Percentiles rank a stretch among this genome's conserved stretches.
Conservation (phyloP, 2,888 invertebrate species). For the Morinoia aosen region DNA sequence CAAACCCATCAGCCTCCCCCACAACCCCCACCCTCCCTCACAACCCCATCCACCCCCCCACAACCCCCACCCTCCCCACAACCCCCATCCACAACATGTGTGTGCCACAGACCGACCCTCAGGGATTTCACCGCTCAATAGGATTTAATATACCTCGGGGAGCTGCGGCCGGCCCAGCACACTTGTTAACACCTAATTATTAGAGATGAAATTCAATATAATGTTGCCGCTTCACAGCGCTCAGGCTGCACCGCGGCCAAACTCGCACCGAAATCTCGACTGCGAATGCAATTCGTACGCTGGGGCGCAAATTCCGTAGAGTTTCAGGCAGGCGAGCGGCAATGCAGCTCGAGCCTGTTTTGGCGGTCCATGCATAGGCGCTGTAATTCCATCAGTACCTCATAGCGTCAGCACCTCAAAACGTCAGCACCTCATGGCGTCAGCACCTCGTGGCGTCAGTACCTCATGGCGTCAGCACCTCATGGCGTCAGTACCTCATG, state of each 20-base stretch:
- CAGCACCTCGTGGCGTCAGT: not conserved
- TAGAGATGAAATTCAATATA: slow-evolving; percentile 49
- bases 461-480: too few relatives aligned
- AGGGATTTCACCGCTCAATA: not conserved
- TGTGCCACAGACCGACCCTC: not conserved
- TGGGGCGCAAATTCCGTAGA: not conserved
- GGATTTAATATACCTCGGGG: slow-evolving; percentile 5
- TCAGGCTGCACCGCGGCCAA: not conserved
- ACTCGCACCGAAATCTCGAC: not conserved
- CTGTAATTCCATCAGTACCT: not conserved
- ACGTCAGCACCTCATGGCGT: not conserved
- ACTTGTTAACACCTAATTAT: slow-evolving; percentile 51
- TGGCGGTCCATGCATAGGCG: not conserved
- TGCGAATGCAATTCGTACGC: not conserved
- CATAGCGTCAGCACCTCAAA: not conserved
- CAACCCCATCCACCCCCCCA: too few relatives aligned
- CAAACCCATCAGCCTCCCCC: too few relatives aligned
- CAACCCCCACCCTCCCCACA: too few relatives aligned
- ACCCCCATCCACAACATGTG: not conserved
- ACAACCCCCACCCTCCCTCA: too few relatives aligned
- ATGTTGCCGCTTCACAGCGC: not conserved
- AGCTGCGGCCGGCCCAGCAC: not conserved
- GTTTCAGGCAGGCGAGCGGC: not conserved
- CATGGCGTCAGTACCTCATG: too few relatives aligned
- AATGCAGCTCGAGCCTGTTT: not conserved